phyloP scores from a whole-genome alignment of 2,113 vertebrate genomes.

The Prolemur simus region DNA sequence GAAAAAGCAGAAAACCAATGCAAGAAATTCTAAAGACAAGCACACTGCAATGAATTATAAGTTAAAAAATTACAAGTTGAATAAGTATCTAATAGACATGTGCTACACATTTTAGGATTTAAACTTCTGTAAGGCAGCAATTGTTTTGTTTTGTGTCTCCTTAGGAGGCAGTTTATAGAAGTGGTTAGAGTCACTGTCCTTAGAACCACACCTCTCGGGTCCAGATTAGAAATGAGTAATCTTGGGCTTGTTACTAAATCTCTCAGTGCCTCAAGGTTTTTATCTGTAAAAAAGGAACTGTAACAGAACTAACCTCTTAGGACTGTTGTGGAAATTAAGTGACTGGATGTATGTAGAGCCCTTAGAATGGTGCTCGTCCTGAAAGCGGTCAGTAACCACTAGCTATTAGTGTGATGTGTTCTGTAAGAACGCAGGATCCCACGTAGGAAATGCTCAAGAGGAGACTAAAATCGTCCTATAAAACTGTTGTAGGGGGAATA shows the following conservation, averaged over 20 bases:
- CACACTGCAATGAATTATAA: neutral
- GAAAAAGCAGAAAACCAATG: slow-evolving; percentile 48
- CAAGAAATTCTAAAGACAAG: slow-evolving; percentile 15
- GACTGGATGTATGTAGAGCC: neutral
- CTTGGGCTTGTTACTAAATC: neutral
- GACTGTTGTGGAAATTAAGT: neutral
- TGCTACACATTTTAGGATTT: neutral
- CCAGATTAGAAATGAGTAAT: neutral
- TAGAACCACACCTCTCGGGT: neutral
- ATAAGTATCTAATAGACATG: neutral
- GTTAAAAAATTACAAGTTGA: neutral
- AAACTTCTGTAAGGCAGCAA: neutral
- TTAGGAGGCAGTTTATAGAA: slow-evolving; percentile 10
- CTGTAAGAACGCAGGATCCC: neutral
- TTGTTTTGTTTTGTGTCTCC: neutral
- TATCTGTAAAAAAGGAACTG: neutral
- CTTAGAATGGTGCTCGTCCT: neutral
- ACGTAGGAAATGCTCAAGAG: neutral
- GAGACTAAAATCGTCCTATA: neutral
- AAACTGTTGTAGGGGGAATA: neutral
- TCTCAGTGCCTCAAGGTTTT: neutral
- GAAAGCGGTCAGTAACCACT: neutral
- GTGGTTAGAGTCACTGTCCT: neutral
- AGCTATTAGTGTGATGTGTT: neutral
- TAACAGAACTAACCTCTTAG: neutral